Evolutionary conservation across 2,888 invertebrate species (phyloP).

Genomic region (Yponomeuta plumbellus): DNA sequence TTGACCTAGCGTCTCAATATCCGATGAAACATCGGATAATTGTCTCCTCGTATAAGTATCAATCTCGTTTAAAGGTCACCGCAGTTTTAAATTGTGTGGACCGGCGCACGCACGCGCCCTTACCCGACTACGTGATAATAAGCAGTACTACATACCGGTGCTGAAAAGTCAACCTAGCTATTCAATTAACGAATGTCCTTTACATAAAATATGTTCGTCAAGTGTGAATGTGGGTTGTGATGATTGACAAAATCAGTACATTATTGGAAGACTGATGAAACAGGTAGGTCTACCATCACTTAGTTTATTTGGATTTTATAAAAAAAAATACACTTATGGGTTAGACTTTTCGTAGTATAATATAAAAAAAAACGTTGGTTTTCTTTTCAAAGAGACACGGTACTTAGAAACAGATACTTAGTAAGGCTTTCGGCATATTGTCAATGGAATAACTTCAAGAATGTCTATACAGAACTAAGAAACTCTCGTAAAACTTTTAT

Average conservation of each 20-base stretch:
- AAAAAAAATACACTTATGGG: too few relatives aligned
- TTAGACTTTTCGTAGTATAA: too few relatives aligned
- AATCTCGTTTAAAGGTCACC: constrained; percentile 32
- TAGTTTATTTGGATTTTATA: neutral
- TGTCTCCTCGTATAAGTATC: constrained; percentile 24
- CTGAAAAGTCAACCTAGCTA: neutral
- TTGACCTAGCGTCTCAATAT: constrained; percentile 5
- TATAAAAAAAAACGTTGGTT: too few relatives aligned
- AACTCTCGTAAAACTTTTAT: neutral
- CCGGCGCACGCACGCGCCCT: constrained; percentile 35
- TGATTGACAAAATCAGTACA: neutral
- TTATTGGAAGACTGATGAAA: neutral
- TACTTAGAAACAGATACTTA: too few relatives aligned
- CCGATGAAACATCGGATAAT: constrained; percentile 8
- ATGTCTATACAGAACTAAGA: neutral
- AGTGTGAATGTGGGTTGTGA: neutral
- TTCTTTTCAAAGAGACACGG: too few relatives aligned
- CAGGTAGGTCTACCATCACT: neutral
- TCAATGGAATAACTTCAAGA: neutral
- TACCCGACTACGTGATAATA: neutral
- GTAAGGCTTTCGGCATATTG: neutral
- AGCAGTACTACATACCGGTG: neutral
- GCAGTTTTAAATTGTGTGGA: constrained; percentile 44
- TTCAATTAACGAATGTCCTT: neutral
- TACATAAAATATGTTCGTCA: too few relatives aligned